A percentile compares a stretch with the other conserved stretches of the same genome.
Evolutionary conservation across 2,113 vertebrate species (phyloP).

Genomic region (Chelonoidis abingdonii): DNA sequence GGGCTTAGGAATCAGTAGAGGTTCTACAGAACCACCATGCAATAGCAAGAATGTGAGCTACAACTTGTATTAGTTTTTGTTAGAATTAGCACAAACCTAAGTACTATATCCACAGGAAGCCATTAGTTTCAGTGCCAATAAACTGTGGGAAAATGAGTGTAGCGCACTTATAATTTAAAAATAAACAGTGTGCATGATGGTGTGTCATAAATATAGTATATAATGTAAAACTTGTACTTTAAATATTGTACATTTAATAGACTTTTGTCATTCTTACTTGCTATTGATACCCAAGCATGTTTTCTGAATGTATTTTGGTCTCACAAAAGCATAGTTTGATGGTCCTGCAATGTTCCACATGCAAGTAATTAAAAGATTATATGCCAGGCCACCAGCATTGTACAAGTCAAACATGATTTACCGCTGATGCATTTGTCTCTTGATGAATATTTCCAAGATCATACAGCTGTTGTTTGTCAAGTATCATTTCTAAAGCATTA

Average conservation of each 20-base stretch:
- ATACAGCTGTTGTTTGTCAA: slow-evolving; percentile 72
- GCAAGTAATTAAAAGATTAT: slow-evolving; percentile 49
- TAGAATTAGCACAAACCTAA: not conserved
- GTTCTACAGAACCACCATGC: not conserved
- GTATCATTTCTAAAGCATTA: slow-evolving; percentile 76
- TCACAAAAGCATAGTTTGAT: slow-evolving; percentile 36
- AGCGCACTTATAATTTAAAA: slow-evolving; percentile 34
- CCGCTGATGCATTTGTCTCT: slow-evolving; percentile 57
- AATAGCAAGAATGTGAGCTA: not conserved
- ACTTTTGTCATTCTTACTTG: slow-evolving; percentile 23
- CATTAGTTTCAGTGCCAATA: slow-evolving; percentile 17
- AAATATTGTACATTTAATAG: not conserved
- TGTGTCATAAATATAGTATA: slow-evolving; percentile 4
- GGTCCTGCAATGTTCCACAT: slow-evolving; percentile 18
- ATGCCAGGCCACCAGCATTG: slow-evolving; percentile 34
- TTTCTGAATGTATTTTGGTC: slow-evolving; percentile 57
- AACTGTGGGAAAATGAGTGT: slow-evolving; percentile 29
- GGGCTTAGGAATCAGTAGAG: not conserved
- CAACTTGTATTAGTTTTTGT: not conserved
- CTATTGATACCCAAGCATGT: slow-evolving; percentile 24
- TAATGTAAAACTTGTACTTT: not conserved
- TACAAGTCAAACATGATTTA: slow-evolving; percentile 67
- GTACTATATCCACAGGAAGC: not conserved
- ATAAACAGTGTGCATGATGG: not conserved
- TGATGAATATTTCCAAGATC: slow-evolving; percentile 72